Percentiles rank a stretch among this genome's conserved stretches.
These are phyloP conservation scores for Muschampia plurimacula DNA, from an alignment of 2,888 invertebrate genomes.

Conservation along the genomic window DNA sequence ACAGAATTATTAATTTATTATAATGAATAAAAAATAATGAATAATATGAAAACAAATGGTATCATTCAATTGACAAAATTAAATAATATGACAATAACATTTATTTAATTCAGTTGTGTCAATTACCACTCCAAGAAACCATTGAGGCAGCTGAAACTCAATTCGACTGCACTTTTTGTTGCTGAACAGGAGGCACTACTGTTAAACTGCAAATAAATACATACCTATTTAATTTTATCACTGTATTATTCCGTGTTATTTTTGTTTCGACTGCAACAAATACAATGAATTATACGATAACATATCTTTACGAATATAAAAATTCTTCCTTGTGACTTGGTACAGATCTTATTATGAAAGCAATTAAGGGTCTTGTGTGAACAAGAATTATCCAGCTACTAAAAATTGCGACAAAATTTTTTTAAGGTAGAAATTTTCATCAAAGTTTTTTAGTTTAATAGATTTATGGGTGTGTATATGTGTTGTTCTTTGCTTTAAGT, in stretches of 20 bases:
- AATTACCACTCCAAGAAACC: neutral
- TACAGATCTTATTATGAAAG: no score
- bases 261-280: conserved; percentile 1
- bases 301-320: neutral
- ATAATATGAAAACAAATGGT: no score
- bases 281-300: conserved; percentile 11
- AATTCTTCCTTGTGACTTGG: neutral
- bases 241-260: conserved; percentile 37
- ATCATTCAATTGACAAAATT: no score
- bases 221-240: conserved; percentile 58
- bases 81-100: neutral
- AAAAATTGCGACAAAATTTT: neutral
- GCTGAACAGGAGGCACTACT: conserved; percentile 35
- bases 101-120: neutral
- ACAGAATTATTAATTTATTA: no score
- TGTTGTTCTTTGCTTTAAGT: no score
- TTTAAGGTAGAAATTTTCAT: no score
- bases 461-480: no score
- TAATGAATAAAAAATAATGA: no score
- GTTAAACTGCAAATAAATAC: conserved; percentile 45
- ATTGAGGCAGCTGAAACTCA: conserved; percentile 46
- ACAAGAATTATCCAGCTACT: neutral
- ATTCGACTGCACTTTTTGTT: conserved; percentile 46
- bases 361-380: neutral
- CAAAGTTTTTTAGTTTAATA: no score